Percentiles rank a stretch among this genome's conserved stretches.
These are phyloP conservation scores for Pterocles burchelli DNA, from an alignment of 2,113 vertebrate species.

Conservation along the genomic window DNA sequence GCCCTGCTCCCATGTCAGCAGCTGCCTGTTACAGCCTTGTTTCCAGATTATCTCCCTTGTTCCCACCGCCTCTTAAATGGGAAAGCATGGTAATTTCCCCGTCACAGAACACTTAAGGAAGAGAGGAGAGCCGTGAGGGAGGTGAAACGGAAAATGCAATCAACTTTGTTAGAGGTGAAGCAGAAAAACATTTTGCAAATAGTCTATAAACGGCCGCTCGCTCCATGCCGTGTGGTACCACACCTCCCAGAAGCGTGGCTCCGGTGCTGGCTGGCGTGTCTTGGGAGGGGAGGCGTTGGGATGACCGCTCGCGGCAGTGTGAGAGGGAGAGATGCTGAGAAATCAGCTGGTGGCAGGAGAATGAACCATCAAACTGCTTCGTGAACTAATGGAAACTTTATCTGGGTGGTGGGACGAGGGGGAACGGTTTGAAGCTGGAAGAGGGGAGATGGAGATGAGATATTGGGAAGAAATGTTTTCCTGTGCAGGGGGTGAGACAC, in stretches of 20 bases:
- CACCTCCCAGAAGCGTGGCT: not conserved
- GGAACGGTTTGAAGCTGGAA: no score
- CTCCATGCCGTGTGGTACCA: not conserved
- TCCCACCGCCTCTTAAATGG: slow-evolving; percentile 18
- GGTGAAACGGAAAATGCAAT: slow-evolving; percentile 54
- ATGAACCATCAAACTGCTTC: not conserved
- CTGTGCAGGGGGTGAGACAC: no score
- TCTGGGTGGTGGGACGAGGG: not conserved
- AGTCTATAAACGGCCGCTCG: not conserved
- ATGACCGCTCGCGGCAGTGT: not conserved
- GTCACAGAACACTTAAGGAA: slow-evolving; percentile 22
- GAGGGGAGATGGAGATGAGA: no score
- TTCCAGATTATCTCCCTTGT: slow-evolving; percentile 24
- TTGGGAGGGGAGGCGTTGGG: not conserved
- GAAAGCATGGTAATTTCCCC: slow-evolving; percentile 50
- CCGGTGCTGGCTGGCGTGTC: not conserved
- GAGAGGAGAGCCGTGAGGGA: slow-evolving; percentile 28
- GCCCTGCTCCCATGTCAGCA: not conserved
- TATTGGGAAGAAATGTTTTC: no score
- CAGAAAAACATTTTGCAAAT: slow-evolving; percentile 38
- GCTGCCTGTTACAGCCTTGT: not conserved
- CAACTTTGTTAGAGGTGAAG: slow-evolving; percentile 45
- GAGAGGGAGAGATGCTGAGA: not conserved
- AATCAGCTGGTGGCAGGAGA: not conserved
- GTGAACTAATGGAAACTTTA: not conserved